Percentiles rank a stretch among this genome's conserved stretches.
Conservation (phyloP, 2,113 vertebrate species). For the rabbit (Oryctolagus cuniculus) region DNA sequence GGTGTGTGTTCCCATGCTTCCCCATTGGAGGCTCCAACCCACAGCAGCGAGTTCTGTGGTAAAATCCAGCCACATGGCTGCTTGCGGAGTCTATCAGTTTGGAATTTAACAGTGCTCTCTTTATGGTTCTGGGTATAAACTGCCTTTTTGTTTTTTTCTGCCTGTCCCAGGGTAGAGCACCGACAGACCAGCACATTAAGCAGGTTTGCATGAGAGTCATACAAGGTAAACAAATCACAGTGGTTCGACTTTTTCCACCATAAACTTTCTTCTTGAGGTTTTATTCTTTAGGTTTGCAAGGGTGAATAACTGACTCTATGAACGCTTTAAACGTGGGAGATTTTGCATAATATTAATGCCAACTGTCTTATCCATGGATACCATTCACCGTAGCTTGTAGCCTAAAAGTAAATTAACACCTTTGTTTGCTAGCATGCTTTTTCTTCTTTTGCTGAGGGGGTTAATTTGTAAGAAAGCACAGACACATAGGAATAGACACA, state of each 20-base stretch:
- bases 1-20: not conserved
- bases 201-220: constrained; percentile 99
- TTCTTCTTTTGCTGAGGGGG: not conserved
- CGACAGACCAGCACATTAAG: constrained; percentile 96
- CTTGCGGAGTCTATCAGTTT: not conserved
- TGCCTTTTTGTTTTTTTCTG: constrained; percentile 28
- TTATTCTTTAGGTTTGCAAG: not conserved
- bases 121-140: not conserved
- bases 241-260: not conserved
- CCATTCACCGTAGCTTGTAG: not conserved
- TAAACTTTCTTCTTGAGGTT: not conserved
- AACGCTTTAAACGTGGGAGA: constrained; percentile 38
- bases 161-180: constrained; percentile 93
- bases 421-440: not conserved
- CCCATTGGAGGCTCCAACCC: not conserved
- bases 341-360: constrained; percentile 12
- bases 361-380: constrained; percentile 10
- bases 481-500: not conserved
- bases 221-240: constrained; percentile 92
- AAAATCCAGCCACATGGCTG: not conserved
- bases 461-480: constrained; percentile 6
- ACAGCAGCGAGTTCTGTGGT: not conserved
- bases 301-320: not conserved
- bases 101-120: not conserved
- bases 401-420: not conserved